phyloP scores from a whole-genome alignment of 2,797 vertebrate genomes.

The Amblyopsis hoosieri region DNA sequence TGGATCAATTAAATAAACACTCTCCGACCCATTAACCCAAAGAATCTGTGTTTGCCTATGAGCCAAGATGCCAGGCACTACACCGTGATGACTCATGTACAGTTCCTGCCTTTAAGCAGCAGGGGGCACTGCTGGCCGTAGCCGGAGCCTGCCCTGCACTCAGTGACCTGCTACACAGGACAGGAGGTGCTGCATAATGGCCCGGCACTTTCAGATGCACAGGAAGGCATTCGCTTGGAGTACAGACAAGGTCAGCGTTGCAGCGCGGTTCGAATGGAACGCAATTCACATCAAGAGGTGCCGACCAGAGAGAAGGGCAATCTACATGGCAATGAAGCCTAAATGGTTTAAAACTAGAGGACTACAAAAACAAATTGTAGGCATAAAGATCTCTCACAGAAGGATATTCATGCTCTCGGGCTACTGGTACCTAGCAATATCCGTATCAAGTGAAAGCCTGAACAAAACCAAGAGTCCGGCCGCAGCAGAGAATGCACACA shows the following conservation, averaged over 20 bases:
- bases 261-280: slow-evolving; percentile 9
- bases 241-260: slow-evolving; percentile 27
- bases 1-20: too few relatives aligned
- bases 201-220: slow-evolving; percentile 26
- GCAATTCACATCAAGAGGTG: slow-evolving; percentile 33
- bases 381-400: slow-evolving; percentile 73
- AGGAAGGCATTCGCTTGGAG: slow-evolving; percentile 1
- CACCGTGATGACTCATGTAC: neutral
- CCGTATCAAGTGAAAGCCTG: slow-evolving; percentile 99
- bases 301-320: neutral
- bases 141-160: slow-evolving; percentile 18
- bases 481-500: slow-evolving; percentile 74
- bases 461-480: slow-evolving; percentile 83
- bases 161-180: slow-evolving; percentile 12
- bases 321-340: slow-evolving; percentile 20
- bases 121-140: slow-evolving; percentile 45
- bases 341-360: slow-evolving; percentile 36
- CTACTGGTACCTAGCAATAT: slow-evolving; percentile 95
- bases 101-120: slow-evolving; percentile 38
- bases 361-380: slow-evolving; percentile 40
- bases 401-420: slow-evolving; percentile 79
- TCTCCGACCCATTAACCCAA: too few relatives aligned
- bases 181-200: slow-evolving; percentile 20
- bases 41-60: too few relatives aligned
- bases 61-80: too few relatives aligned